A percentile compares a stretch with the other conserved stretches of the same genome.
phyloP scores from a whole-genome alignment of 35 echinoderm and acorn worm genomes.

The Anneissia japonica region DNA sequence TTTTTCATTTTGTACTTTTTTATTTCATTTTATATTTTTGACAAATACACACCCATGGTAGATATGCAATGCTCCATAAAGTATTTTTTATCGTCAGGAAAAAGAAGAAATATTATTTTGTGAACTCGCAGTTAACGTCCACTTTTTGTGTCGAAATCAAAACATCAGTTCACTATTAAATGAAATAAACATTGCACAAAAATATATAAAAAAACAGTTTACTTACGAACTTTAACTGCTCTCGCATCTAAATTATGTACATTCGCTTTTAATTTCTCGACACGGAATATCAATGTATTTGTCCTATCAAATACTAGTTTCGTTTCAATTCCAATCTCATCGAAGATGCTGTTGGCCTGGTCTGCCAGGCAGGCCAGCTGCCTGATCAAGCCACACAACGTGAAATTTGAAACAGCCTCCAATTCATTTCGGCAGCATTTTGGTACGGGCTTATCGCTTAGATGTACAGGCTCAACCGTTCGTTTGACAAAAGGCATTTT shows the following conservation, averaged over 20 bases:
- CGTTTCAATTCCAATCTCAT: slow-evolving; percentile 66
- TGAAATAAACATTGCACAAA: neutral
- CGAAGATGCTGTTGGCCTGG: slow-evolving; percentile 71
- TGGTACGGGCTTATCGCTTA: slow-evolving; percentile 81
- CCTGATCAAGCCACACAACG: slow-evolving; percentile 71
- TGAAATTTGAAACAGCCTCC: slow-evolving; percentile 69
- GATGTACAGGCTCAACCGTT: slow-evolving; percentile 58
- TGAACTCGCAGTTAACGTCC: no score
- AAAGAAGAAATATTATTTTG: no score
- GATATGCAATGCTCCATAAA: no score
- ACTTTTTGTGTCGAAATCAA: no score
- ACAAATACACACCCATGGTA: no score
- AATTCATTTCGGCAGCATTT: slow-evolving; percentile 69
- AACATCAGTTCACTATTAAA: neutral
- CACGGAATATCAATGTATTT: slow-evolving; percentile 30
- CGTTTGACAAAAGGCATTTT: slow-evolving; percentile 92
- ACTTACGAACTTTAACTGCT: slow-evolving; percentile 97
- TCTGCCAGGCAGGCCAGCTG: slow-evolving; percentile 71
- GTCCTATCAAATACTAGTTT: slow-evolving; percentile 53
- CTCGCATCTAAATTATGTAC: slow-evolving; percentile 76
- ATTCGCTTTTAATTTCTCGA: slow-evolving; percentile 50
- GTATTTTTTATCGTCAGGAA: no score
- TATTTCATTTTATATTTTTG: no score
- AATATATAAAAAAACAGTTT: neutral
- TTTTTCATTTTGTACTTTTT: no score